Evolutionary conservation across 1,140 invertebrate species (phyloP).

Genomic region (Protaetia brevitarsis): DNA sequence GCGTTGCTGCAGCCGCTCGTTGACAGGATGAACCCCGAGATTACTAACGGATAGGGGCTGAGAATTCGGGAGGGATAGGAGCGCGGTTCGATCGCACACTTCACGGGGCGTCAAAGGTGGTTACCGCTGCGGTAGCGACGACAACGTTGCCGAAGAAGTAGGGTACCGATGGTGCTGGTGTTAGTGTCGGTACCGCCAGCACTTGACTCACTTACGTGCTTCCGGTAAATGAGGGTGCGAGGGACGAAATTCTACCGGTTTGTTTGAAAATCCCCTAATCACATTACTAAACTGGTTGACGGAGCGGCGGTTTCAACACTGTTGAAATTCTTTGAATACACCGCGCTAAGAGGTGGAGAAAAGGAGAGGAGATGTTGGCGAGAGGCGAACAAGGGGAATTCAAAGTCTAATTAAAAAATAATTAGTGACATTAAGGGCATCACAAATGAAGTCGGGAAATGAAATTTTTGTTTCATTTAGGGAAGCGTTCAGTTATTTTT

Average conservation of each 20-base stretch:
- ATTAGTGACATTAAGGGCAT: too few relatives aligned
- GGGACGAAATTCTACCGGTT: not conserved
- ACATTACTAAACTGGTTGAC: not conserved
- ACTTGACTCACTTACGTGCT: conserved; percentile 18
- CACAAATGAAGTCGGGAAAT: too few relatives aligned
- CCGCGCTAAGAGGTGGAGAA: not conserved
- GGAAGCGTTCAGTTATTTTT: too few relatives aligned
- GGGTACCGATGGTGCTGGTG: not conserved
- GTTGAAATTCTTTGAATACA: not conserved
- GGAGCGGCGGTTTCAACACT: not conserved
- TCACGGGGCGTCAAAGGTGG: not conserved
- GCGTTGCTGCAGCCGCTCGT: conserved; percentile 4
- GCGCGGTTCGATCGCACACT: conserved; percentile 6
- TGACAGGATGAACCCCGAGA: conserved; percentile 21
- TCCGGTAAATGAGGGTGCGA: not conserved
- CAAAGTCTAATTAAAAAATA: too few relatives aligned
- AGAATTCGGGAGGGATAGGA: not conserved
- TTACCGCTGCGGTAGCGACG: not conserved
- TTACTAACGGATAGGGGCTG: conserved; percentile 7
- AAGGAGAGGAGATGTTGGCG: not conserved
- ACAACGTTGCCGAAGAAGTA: not conserved
- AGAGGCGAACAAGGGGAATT: not conserved
- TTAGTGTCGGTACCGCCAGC: too few relatives aligned
- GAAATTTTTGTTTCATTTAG: too few relatives aligned
- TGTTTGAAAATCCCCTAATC: conserved; percentile 22